Conservation (phyloP, 2,888 invertebrate species). For the Rhamnusium bicolor region DNA sequence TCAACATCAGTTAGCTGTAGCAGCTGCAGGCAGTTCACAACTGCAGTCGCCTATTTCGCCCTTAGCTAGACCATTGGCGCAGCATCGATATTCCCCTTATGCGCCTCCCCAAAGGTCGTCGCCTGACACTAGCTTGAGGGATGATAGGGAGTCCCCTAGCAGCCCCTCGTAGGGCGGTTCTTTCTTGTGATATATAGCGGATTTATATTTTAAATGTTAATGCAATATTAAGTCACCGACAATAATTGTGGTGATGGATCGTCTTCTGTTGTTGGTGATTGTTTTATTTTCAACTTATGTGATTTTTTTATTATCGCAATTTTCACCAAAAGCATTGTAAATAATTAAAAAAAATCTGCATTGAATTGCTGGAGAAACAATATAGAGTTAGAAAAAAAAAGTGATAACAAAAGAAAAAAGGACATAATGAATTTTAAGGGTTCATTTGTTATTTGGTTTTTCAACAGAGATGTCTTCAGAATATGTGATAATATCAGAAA, state of each 20-base stretch:
- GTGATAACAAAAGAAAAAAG: not conserved
- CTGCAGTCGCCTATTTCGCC: conserved; percentile 73
- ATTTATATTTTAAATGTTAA: conserved; percentile 31
- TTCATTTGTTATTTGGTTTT: not conserved
- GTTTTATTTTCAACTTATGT: not conserved
- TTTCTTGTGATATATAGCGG: conserved; percentile 50
- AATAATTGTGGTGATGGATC: conserved; percentile 12
- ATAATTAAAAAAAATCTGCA: not conserved
- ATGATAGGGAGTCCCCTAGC: conserved; percentile 69
- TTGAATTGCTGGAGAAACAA: not conserved
- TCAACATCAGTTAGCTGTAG: conserved; percentile 74
- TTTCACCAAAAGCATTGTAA: not conserved
- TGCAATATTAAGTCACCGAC: conserved; percentile 27
- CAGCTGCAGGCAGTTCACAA: conserved; percentile 72
- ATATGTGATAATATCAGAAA: too few relatives aligned
- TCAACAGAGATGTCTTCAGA: too few relatives aligned
- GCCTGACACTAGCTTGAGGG: conserved; percentile 76
- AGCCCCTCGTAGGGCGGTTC: conserved; percentile 64
- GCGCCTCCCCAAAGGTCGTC: conserved; percentile 73
- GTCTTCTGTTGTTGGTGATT: conserved; percentile 8
- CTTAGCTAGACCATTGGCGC: conserved; percentile 74
- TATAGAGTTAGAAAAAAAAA: not conserved
- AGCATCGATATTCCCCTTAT: conserved; percentile 76
- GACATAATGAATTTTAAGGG: not conserved
- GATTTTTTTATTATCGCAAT: too few relatives aligned